Conservation (phyloP, 2,888 invertebrate species). For the Dinocampus coccinellae region DNA sequence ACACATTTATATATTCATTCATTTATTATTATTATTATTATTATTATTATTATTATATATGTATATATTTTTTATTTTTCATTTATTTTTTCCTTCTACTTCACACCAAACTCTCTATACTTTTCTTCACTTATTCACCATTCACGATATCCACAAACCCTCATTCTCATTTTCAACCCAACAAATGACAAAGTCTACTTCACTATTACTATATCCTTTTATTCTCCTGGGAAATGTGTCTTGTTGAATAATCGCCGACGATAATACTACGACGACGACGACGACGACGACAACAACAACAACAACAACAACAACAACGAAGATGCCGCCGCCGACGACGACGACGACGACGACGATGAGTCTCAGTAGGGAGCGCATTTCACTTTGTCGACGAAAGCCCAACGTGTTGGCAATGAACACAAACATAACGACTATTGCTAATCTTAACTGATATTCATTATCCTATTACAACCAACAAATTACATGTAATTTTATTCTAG, state of each 20-base stretch:
- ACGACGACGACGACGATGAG: not conserved
- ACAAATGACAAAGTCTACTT: constrained; percentile 2
- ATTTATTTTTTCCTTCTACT: constrained; percentile 11
- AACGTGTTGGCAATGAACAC: not conserved
- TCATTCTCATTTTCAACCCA: not conserved
- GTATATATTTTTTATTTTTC: constrained; percentile 25
- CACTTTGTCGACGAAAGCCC: constrained; percentile 26
- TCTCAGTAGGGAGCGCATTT: constrained; percentile 22
- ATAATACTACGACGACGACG: constrained; percentile 15
- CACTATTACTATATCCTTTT: not conserved
- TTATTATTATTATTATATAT: too few relatives aligned
- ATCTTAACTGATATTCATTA: not conserved
- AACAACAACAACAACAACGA: too few relatives aligned
- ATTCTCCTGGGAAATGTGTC: not conserved
- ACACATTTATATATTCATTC: too few relatives aligned
- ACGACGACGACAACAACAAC: too few relatives aligned
- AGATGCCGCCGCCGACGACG: constrained; percentile 25
- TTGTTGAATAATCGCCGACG: constrained; percentile 34
- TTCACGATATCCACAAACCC: not conserved
- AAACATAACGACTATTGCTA: constrained; percentile 10
- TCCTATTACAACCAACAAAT: not conserved
- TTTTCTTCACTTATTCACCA: not conserved
- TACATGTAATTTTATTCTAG: not conserved
- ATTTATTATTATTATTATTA: too few relatives aligned
- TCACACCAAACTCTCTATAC: not conserved